Percentiles rank a stretch among this genome's conserved stretches.
Conservation (phyloP, 2,888 invertebrate genomes). For the Noctua comes region DNA sequence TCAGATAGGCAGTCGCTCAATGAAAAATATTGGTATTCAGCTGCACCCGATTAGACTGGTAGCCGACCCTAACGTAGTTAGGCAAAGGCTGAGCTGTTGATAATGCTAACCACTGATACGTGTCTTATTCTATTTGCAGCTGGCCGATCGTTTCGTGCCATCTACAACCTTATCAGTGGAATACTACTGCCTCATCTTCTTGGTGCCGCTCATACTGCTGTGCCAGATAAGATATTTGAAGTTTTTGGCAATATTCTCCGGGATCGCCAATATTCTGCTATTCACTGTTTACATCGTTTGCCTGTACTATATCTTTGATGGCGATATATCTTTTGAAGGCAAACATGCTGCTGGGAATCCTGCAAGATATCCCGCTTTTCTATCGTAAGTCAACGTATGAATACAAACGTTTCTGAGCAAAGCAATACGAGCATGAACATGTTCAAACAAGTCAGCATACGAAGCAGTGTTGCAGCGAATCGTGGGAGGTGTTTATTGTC, state of each 20-base stretch:
- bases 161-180: slow-evolving; percentile 79
- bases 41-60: not conserved
- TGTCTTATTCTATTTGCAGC: slow-evolving; percentile 75
- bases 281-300: slow-evolving; percentile 95
- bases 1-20: not conserved
- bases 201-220: slow-evolving; percentile 82
- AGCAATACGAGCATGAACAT: no score
- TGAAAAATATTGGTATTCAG: not conserved
- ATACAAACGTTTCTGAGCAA: not conserved
- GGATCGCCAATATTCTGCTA: slow-evolving; percentile 96
- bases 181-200: slow-evolving; percentile 84
- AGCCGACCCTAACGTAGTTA: not conserved
- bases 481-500: no score
- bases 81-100: not conserved
- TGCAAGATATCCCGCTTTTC: slow-evolving; percentile 94
- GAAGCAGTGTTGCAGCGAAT: no score
- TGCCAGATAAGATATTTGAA: slow-evolving; percentile 93
- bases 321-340: slow-evolving; percentile 83
- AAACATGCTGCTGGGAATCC: slow-evolving; percentile 90
- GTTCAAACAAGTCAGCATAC: no score
- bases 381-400: slow-evolving; percentile 89
- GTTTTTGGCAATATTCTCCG: slow-evolving; percentile 96
- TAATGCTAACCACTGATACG: not conserved
- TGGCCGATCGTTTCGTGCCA: slow-evolving; percentile 83
- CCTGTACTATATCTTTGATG: slow-evolving; percentile 94